These are phyloP conservation scores for Magallana angulata DNA, from an alignment of 1,140 invertebrate species.

Conservation along the genomic window DNA sequence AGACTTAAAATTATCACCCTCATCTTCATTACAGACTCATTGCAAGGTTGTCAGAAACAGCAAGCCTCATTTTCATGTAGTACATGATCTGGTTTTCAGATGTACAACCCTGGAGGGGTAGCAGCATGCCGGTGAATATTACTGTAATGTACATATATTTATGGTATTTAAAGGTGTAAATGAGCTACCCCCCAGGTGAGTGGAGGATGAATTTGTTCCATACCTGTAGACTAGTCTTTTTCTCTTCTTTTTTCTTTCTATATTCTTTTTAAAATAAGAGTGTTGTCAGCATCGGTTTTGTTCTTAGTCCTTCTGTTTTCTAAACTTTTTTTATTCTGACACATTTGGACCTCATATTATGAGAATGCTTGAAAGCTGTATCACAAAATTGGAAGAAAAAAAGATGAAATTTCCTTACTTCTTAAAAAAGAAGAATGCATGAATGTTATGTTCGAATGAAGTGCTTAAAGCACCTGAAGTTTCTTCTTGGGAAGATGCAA, in stretches of 20 bases:
- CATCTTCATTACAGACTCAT: conserved; percentile 32
- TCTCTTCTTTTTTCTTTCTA: neutral
- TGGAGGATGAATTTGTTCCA: neutral
- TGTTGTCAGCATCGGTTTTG: neutral
- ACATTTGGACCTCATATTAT: neutral
- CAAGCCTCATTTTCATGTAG: conserved; percentile 18
- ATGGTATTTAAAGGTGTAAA: conserved; percentile 22
- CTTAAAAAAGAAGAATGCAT: too few species aligned
- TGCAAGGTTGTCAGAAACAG: conserved; percentile 29
- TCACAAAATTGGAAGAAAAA: too few species aligned
- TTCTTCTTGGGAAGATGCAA: too few species aligned
- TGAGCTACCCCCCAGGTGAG: conserved; percentile 7
- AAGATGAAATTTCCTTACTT: too few species aligned
- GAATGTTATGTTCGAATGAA: too few species aligned
- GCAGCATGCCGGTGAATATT: conserved; percentile 10
- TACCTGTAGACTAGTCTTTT: conserved; percentile 8
- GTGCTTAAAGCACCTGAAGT: too few species aligned
- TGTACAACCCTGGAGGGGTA: neutral
- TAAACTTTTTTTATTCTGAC: neutral
- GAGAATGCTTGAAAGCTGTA: neutral
- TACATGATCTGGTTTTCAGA: neutral
- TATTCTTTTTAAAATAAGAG: neutral
- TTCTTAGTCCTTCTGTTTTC: neutral
- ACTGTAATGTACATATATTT: conserved; percentile 33
- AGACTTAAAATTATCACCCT: conserved; percentile 24